phyloP scores from a whole-genome alignment of 1,140 invertebrate genomes.

The Bombus fervidus region DNA sequence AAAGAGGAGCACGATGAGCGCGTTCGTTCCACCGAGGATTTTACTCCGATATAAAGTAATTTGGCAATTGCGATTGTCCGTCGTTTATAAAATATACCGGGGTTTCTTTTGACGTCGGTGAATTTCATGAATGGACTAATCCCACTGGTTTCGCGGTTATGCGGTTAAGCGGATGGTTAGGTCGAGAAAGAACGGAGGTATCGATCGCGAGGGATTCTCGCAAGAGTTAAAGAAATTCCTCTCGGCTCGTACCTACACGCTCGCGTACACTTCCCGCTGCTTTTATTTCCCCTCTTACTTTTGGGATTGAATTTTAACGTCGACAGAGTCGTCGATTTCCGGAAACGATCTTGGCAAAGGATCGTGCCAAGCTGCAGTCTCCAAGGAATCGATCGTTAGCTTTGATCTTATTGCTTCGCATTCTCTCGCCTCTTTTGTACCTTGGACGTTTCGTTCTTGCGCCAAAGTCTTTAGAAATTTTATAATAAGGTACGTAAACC shows the following conservation, averaged over 20 bases:
- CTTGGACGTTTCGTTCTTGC: constrained; percentile 14
- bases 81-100: neutral
- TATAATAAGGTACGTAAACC: neutral
- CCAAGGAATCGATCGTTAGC: constrained; percentile 64
- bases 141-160: neutral
- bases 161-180: neutral
- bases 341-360: constrained; percentile 60
- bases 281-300: constrained; percentile 33
- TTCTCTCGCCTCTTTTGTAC: constrained; percentile 22
- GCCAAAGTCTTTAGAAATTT: constrained; percentile 13
- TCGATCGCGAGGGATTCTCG: constrained; percentile 16
- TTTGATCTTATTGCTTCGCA: constrained; percentile 49
- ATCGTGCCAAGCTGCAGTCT: constrained; percentile 67
- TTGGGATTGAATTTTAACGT: constrained; percentile 50
- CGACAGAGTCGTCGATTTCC: constrained; percentile 60
- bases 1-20: neutral
- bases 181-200: constrained; percentile 3
- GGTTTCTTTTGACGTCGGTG: neutral
- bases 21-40: too few relatives aligned
- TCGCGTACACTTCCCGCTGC: constrained; percentile 8
- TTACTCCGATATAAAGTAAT: neutral
- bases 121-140: neutral
- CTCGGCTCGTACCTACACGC: constrained; percentile 6
- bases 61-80: neutral
- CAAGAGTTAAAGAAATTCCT: constrained; percentile 18